Base-by-base conservation (phyloP, 2,113 vertebrate species). In the Brachyistius frenatus region DNA sequence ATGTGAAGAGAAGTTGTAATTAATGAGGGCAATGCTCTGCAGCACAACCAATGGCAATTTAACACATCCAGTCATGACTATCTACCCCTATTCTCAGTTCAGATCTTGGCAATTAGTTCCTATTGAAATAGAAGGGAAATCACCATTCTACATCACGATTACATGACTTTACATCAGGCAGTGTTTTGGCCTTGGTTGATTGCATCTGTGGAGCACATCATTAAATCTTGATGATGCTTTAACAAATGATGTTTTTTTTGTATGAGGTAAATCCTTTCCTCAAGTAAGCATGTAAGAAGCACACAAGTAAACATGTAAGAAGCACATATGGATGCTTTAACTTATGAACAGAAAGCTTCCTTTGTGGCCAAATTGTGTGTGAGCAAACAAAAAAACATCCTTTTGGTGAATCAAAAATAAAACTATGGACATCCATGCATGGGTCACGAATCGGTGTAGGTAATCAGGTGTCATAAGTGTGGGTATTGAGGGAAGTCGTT, bases 31-130 rank as follows among this genome's bases (percentile, higher is more conserved):
- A 46, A 62, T 37, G 50, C 33, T 73, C 65, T 11, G 62, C 67
- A 78, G 84, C 35, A 57, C 54, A 78, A 54, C 66, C 63, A 37
- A 65, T 75, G 53, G 50, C 53, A 33, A 80, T 85, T 80, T 71
- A 70, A 73, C 33, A 68, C 75, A 61, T 66, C 66, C 61, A 72
- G n/a, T 64, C 54, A 16, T 39, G 33, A 50, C 52, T 53, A 32
- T 64, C 58, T 16, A 23, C 33, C 15, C 37, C 30, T 30, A 58
- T 83, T 73, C 49, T 36, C 5, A 53, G 16, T 62, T 80, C 66
- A 77, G 60, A 86, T 81, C 68, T 47, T 53, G 31, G 66, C 75
- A 83, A 87, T 91, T 91, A 85, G 60, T 71, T 88, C 54, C 60
- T 23, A 35, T 66, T 73, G 62, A 64, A 89, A 85, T 86, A 74